Evolutionary conservation across 2,888 invertebrate species (phyloP).

Genomic region (Heliconius charithonia): DNA sequence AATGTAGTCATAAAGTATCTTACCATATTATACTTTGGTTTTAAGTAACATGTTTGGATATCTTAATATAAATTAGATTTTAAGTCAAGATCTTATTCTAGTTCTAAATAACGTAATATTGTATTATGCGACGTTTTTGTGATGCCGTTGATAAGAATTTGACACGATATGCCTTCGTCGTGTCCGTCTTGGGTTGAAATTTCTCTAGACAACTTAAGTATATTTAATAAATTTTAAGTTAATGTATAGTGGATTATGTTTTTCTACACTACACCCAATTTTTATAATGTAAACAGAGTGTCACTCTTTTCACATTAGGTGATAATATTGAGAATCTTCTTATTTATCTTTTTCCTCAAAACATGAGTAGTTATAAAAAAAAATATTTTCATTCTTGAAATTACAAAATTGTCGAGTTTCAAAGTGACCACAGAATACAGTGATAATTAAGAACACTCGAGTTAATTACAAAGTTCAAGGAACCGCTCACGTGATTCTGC

Average conservation of each 20-base stretch:
- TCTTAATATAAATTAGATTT: background rate
- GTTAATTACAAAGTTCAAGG: constrained; percentile 37
- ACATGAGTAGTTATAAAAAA: background rate
- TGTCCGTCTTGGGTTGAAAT: no score
- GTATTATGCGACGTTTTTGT: background rate
- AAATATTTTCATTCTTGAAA: background rate
- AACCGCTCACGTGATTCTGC: constrained; percentile 12
- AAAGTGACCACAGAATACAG: constrained; percentile 3
- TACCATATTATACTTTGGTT: background rate
- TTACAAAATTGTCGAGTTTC: background rate
- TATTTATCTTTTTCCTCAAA: no score
- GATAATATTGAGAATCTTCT: no score
- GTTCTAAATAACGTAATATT: background rate
- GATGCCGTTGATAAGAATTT: background rate
- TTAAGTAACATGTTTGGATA: background rate
- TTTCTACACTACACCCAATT: background rate
- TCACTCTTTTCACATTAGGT: no score
- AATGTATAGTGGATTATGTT: background rate
- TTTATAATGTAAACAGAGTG: no score
- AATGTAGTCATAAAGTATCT: background rate
- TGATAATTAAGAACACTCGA: constrained; percentile 3
- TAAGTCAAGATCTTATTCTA: background rate
- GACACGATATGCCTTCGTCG: no score
- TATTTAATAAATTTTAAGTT: no score
- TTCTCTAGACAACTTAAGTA: no score